Percentiles rank a stretch among this genome's conserved stretches.
Evolutionary conservation across 2,113 vertebrate genomes (phyloP).

Genomic region (Etheostoma spectabile): DNA sequence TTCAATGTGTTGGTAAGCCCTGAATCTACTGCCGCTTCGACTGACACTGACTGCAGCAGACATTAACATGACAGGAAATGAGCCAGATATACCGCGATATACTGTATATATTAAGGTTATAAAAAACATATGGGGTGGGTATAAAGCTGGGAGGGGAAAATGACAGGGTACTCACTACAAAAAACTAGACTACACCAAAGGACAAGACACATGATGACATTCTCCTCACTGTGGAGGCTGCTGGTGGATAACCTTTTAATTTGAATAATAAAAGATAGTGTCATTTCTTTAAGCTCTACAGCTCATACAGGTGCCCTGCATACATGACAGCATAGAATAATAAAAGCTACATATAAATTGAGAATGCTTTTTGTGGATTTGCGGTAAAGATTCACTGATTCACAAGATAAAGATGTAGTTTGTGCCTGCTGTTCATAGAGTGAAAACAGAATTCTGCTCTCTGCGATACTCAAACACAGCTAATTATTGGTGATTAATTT

Average conservation of each 20-base stretch:
- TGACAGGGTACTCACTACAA: too few relatives aligned
- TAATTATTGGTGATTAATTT: conserved; percentile 80
- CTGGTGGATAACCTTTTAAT: neutral
- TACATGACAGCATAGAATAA: neutral
- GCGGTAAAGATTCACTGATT: neutral
- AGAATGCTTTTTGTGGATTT: neutral
- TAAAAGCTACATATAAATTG: neutral
- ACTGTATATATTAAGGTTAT: too few relatives aligned
- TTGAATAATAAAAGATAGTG: neutral
- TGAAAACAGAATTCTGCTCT: conserved; percentile 41
- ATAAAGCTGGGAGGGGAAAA: too few relatives aligned
- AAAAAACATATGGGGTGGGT: too few relatives aligned
- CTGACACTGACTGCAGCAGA: too few relatives aligned
- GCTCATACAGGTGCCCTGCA: neutral
- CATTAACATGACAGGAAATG: too few relatives aligned
- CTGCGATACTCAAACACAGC: conserved; percentile 44
- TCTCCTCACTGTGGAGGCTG: neutral
- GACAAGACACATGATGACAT: neutral
- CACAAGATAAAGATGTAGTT: conserved; percentile 16
- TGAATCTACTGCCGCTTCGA: too few relatives aligned
- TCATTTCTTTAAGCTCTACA: neutral
- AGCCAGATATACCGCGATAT: too few relatives aligned
- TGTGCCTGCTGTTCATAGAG: conserved; percentile 36
- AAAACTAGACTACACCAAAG: too few relatives aligned
- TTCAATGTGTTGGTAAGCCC: too few relatives aligned